These are phyloP conservation scores for Sinosuthora webbiana DNA, from an alignment of 2,113 vertebrate species.

Conservation along the genomic window DNA sequence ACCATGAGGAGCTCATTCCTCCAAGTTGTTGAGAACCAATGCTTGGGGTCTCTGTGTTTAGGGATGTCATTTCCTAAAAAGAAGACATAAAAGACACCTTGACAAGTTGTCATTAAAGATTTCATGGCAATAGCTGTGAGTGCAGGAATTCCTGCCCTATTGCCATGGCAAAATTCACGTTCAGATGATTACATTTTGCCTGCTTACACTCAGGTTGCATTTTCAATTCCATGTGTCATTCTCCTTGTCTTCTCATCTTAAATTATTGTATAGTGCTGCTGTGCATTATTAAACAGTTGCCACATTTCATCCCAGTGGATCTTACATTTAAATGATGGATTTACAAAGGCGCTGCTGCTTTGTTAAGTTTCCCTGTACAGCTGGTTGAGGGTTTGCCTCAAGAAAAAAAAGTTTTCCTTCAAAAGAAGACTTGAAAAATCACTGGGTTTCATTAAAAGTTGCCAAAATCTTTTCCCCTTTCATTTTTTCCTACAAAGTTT, in stretches of 20 bases:
- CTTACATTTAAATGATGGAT: slow-evolving; percentile 1
- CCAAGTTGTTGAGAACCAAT: background rate
- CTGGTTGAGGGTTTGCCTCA: background rate
- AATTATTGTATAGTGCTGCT: background rate
- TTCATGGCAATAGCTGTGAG: background rate
- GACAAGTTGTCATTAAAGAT: slow-evolving; percentile 11
- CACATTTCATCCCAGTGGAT: slow-evolving; percentile 9
- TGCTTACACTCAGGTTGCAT: slow-evolving; percentile 17
- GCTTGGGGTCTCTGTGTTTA: background rate
- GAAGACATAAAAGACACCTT: background rate
- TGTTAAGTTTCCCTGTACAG: background rate
- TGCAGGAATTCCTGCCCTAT: background rate
- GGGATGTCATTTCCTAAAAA: background rate
- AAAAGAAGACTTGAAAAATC: background rate
- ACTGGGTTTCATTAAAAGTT: background rate
- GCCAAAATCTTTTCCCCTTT: background rate
- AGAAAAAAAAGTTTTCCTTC: background rate
- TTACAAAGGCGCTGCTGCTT: background rate
- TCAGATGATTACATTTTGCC: slow-evolving; percentile 26
- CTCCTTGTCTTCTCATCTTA: slow-evolving; percentile 27
- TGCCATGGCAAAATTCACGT: background rate
- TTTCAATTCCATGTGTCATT: slow-evolving; percentile 45
- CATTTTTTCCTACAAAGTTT: background rate
- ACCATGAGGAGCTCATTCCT: background rate
- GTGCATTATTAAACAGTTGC: slow-evolving; percentile 58